A percentile compares a stretch with the other conserved stretches of the same genome.
These are phyloP conservation scores for Danio rerio DNA, from an alignment of 2,113 vertebrate species.

Conservation along the genomic window GRCz12tu NC_133177.1:3538501-3539000, in stretches of 20 bases:
- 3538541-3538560: no score
- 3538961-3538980: background rate
- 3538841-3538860: slow-evolving; percentile 12
- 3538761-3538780: slow-evolving; percentile 12
- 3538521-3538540: no score
- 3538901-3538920: background rate
- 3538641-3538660: no score
- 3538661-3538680: no score
- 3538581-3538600: no score
- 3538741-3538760: background rate
- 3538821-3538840: background rate
- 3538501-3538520: no score
- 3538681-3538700: no score
- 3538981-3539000: background rate
- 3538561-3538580: no score
- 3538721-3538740: background rate
- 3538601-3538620: no score
- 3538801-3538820: slow-evolving; percentile 2
- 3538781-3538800: slow-evolving; percentile 9
- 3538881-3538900: background rate
- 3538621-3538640: no score
- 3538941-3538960: background rate
- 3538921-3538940: background rate
- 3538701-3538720: no score
- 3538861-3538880: slow-evolving; percentile 20